A percentile compares a stretch with the other conserved stretches of the same genome.
These are phyloP conservation scores for Synanceia verrucosa DNA, from an alignment of 2,797 vertebrate genomes.

Conservation along the genomic window DNA sequence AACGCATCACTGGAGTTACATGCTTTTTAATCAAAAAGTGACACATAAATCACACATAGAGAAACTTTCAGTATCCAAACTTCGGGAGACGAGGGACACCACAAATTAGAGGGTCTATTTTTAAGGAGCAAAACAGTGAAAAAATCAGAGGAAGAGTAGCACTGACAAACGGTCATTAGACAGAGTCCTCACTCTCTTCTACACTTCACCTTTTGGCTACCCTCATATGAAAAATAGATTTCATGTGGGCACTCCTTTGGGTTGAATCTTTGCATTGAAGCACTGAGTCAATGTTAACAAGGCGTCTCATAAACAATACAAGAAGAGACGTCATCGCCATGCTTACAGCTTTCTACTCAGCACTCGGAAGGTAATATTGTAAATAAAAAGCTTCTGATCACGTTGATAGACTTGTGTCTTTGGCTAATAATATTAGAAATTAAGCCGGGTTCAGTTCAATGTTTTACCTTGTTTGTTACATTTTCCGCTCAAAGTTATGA, in stretches of 20 bases:
- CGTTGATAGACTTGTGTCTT: too few relatives aligned
- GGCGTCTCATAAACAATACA: not conserved
- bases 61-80: not conserved
- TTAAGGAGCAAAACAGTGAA: not conserved
- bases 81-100: not conserved
- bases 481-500: too few relatives aligned
- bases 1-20: not conserved
- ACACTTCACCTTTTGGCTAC: conserved; percentile 7
- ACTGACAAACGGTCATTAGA: conserved; percentile 22
- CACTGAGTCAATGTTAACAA: not conserved
- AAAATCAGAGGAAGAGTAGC: conserved; percentile 22
- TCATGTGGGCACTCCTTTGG: not conserved
- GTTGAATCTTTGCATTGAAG: not conserved
- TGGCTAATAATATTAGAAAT: too few relatives aligned
- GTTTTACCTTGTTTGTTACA: too few relatives aligned
- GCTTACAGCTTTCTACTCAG: too few relatives aligned
- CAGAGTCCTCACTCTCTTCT: not conserved
- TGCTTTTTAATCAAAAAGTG: not conserved
- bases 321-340: not conserved
- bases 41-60: not conserved
- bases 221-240: not conserved
- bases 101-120: conserved; percentile 27
- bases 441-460: too few relatives aligned
- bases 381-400: too few relatives aligned
- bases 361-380: too few relatives aligned